Evolutionary conservation across 2,797 vertebrate species (phyloP).

Genomic region (Myotis pilosus): DNA sequence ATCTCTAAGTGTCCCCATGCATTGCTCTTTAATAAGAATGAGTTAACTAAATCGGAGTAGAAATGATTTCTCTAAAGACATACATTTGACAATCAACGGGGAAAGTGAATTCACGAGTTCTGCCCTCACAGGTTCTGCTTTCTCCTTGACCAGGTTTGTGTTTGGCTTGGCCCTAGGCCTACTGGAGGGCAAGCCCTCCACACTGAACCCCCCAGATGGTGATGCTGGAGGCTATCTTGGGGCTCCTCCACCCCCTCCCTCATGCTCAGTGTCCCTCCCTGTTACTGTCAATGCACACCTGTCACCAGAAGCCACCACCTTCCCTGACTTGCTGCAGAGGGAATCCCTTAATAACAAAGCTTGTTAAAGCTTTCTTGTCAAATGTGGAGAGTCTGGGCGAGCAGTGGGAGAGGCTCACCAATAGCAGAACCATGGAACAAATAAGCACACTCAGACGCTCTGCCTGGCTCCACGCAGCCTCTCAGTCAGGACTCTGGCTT

Average conservation of each 20-base stretch:
- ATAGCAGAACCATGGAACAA: not conserved
- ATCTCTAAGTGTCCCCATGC: not conserved
- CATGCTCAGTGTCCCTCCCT: not conserved
- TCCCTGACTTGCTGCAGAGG: not conserved
- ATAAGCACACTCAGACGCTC: rapidly evolving
- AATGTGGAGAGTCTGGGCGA: not conserved
- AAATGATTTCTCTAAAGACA: not conserved
- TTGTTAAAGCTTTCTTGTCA: not conserved
- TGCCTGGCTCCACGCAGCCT: rapidly evolving
- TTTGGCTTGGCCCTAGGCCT: not conserved
- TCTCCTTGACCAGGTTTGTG: not conserved
- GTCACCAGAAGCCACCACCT: not conserved
- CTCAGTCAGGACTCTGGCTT: not conserved
- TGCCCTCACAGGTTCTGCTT: not conserved
- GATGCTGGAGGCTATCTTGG: not conserved
- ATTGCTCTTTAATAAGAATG: not conserved
- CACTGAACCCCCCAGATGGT: rapidly evolving
- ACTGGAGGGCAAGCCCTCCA: not conserved
- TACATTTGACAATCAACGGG: rapidly evolving
- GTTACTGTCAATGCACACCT: not conserved
- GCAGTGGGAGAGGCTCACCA: not conserved
- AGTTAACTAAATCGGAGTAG: not conserved
- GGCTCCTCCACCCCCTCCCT: not conserved
- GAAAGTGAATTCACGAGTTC: rapidly evolving
- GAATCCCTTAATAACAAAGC: not conserved